These are phyloP conservation scores for Conchocele bisecta DNA, from an alignment of 2,888 invertebrate species.

Conservation along the genomic window DNA sequence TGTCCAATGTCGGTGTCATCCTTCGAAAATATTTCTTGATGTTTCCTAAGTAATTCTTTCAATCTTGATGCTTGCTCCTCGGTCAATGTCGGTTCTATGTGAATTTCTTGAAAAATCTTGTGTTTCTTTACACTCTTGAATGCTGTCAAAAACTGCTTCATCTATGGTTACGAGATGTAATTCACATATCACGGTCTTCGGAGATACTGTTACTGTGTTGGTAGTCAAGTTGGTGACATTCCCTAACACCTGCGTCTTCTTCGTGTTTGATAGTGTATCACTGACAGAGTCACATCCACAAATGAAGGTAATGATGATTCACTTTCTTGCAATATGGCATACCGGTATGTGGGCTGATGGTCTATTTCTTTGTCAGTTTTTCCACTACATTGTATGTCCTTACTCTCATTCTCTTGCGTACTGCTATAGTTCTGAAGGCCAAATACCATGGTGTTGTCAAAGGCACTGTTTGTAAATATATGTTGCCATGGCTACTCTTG, in stretches of 20 bases:
- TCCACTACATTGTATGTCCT: too few relatives aligned
- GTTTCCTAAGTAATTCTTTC: background rate
- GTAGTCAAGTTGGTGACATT: constrained; percentile 6
- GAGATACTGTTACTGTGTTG: constrained; percentile 4
- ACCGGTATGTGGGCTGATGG: too few relatives aligned
- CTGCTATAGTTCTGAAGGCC: too few relatives aligned
- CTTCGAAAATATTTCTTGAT: background rate
- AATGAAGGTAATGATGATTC: background rate
- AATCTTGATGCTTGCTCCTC: background rate
- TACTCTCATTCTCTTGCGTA: too few relatives aligned
- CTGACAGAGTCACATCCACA: background rate
- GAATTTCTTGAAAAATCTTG: constrained; percentile 5
- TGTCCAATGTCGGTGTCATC: constrained; percentile 21
- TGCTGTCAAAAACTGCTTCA: constrained; percentile 1
- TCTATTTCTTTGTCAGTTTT: too few relatives aligned
- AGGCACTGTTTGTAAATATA: too few relatives aligned
- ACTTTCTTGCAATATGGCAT: background rate
- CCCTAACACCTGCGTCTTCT: too few relatives aligned
- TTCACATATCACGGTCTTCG: constrained; percentile 5
- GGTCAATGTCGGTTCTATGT: background rate
- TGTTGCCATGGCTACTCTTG: too few relatives aligned
- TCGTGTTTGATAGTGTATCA: constrained; percentile 2
- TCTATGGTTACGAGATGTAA: constrained; percentile 4
- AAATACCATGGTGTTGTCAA: too few relatives aligned
- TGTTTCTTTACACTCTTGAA: background rate